phyloP scores from a whole-genome alignment of 2,888 invertebrate species.

The Eugnorisma glareosa region DNA sequence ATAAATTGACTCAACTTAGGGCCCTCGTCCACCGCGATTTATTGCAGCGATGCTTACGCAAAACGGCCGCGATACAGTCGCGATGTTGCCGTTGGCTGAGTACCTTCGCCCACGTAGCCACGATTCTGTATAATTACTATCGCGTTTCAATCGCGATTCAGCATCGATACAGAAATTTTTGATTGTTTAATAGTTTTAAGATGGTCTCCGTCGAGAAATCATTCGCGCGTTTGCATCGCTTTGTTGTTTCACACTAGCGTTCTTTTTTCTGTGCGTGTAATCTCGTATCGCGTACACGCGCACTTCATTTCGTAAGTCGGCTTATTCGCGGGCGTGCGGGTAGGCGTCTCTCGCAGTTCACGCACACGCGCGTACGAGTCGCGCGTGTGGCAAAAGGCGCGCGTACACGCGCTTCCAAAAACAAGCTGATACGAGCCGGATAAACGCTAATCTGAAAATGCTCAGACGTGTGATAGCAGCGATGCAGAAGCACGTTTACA shows the following conservation, averaged over 20 bases:
- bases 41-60: not conserved
- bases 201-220: not conserved
- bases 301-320: not conserved
- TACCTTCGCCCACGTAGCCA: not conserved
- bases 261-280: not conserved
- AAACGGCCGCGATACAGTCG: not conserved
- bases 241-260: not conserved
- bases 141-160: not conserved
- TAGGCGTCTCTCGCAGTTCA: not conserved
- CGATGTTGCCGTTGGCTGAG: not conserved
- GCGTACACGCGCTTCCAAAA: not conserved
- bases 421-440: not conserved
- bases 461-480: not conserved
- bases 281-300: not conserved
- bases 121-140: not conserved
- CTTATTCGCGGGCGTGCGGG: not conserved
- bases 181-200: too few relatives aligned
- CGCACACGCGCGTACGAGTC: not conserved
- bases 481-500: not conserved
- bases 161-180: not conserved
- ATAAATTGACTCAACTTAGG: constrained; percentile 4
- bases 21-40: not conserved
- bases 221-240: not conserved
- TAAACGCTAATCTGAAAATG: not conserved
- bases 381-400: not conserved